Percentiles rank a stretch among this genome's conserved stretches.
These are phyloP conservation scores for Metopolophium dirhodum DNA, from an alignment of 1,140 invertebrate species.

Conservation along the genomic window DNA sequence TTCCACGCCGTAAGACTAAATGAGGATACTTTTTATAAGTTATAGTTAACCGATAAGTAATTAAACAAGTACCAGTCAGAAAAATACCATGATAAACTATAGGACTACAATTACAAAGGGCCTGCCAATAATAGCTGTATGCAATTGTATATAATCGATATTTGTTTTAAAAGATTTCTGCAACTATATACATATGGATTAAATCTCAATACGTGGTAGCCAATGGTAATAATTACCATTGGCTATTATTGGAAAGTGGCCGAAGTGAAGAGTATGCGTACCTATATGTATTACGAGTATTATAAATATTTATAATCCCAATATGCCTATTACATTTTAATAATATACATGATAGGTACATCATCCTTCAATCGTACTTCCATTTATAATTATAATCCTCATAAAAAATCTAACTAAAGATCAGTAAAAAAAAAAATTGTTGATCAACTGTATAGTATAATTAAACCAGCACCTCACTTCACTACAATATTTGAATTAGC, in stretches of 20 bases:
- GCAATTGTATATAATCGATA: not conserved
- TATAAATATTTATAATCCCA: not conserved
- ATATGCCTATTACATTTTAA: not conserved
- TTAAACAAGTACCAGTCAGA: not conserved
- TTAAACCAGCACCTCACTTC: too few species aligned
- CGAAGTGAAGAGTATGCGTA: too few species aligned
- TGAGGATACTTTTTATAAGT: not conserved
- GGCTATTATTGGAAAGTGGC: not conserved
- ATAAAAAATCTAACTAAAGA: too few species aligned
- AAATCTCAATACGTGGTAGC: not conserved
- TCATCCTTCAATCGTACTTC: too few species aligned
- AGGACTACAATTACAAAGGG: not conserved
- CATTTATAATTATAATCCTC: too few species aligned
- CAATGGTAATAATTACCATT: not conserved
- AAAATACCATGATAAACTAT: too few species aligned
- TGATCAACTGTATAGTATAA: too few species aligned
- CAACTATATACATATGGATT: not conserved
- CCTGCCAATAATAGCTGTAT: not conserved
- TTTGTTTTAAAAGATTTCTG: not conserved
- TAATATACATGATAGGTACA: too few species aligned
- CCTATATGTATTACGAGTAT: too few species aligned
- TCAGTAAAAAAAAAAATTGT: too few species aligned
- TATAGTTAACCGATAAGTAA: not conserved
- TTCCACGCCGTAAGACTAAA: constrained; percentile 61
- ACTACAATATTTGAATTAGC: not conserved